Evolutionary conservation across 2,113 vertebrate genomes (phyloP).

Genomic region (Acrocephalus kingi): DNA sequence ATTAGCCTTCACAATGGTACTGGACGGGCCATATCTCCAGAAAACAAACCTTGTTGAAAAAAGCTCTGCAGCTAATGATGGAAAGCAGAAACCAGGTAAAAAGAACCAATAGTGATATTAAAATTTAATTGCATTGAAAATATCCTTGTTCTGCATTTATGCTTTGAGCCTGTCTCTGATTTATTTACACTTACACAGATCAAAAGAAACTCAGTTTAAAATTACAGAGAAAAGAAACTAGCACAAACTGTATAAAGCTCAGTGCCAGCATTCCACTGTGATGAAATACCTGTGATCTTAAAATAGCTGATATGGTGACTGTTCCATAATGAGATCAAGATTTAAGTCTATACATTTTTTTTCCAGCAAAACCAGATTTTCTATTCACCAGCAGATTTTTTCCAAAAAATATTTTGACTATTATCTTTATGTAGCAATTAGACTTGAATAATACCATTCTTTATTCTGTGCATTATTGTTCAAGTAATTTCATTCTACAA

Average conservation of each 20-base stretch:
- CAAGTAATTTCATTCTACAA: not conserved
- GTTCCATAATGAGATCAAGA: not conserved
- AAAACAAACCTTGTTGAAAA: constrained; percentile 46
- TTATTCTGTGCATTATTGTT: not conserved
- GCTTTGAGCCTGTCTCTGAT: not conserved
- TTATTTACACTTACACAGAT: constrained; percentile 36
- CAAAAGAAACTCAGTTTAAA: constrained; percentile 31
- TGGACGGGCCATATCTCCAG: constrained; percentile 64
- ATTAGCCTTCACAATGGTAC: constrained; percentile 49
- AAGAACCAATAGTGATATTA: not conserved
- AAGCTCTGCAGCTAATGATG: constrained; percentile 36
- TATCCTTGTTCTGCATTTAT: not conserved
- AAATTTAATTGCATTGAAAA: not conserved
- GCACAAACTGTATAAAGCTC: constrained; percentile 12
- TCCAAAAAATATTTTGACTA: not conserved
- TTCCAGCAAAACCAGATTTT: not conserved
- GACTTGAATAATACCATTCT: not conserved
- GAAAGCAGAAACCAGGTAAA: constrained; percentile 69
- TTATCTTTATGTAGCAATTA: not conserved
- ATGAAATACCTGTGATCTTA: constrained; percentile 41
- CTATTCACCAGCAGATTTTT: not conserved
- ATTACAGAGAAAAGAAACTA: constrained; percentile 32
- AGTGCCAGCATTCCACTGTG: not conserved
- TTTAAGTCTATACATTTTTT: not conserved
- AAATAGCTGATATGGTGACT: constrained; percentile 14